Base-by-base conservation (phyloP, 2,113 vertebrate genomes). In the Triplophysa rosa region DNA sequence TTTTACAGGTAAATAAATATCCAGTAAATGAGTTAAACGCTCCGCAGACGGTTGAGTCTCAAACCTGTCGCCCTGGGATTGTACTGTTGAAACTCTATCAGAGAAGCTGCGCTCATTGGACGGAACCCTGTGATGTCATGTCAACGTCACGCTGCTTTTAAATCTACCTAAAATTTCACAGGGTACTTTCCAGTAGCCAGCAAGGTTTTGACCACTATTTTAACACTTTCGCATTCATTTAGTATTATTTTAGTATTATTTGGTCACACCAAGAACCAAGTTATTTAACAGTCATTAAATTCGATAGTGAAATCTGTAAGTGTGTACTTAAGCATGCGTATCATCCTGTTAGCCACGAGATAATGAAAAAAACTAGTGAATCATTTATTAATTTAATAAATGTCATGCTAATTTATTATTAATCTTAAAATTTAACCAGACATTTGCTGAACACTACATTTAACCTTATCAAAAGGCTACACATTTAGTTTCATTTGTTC, bases 1-100 rank as follows among this genome's bases (percentile, higher is more conserved):
- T 54, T 59, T 26, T 54, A 77, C 61, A 65, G 45, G 74, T 77
- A 62, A 54, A 64, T 49, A 66, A 54, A 65, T 65, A 29, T 77
- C 74, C 62, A 3, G 62, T 23, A 10, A 65, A 5, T n/a, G 61
- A 63, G 61, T 54, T n/a, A 0, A 0, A n/a, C 9, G 59, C 19
- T 47, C 19, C 10, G 24, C 9, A 14, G 42, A 21, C 21, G 37
- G 16, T 2, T 23, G 42, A 75, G 42, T 29, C 73, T 62, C 37
- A 54, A 76, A 76, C 73, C 73, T 52, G 73, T 76, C 73, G 73
- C 73, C 2, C 8, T 13, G 45, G 24, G 12, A 54, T 54, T 61
- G 11, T 1, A 9, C 24, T 66, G 72, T 45, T 63, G 62, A 77
- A 77, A 77, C 61, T 75, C 72, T 5, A 9, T 45, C 61, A n/a